Conservation (phyloP, 2,888 invertebrate genomes). For the Clitarchus hookeri region DNA sequence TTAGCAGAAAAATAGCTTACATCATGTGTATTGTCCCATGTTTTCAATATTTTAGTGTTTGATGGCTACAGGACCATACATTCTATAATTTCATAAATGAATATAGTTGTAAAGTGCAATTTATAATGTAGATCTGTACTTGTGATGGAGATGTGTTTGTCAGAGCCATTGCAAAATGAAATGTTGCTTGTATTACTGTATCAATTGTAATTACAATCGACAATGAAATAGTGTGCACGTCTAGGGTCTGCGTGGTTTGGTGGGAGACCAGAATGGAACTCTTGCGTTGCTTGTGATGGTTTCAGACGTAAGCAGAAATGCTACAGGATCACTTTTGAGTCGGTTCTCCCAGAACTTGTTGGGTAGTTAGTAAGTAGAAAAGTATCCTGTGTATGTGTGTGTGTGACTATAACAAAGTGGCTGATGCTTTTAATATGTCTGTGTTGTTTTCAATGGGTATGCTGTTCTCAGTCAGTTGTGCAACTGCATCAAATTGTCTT, state of each 20-base stretch:
- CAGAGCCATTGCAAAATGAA: neutral
- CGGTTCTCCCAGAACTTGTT: no score
- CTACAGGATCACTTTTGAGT: no score
- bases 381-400: no score
- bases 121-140: neutral
- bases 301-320: no score
- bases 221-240: neutral
- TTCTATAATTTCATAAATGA: neutral
- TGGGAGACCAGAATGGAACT: neutral
- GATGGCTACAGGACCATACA: neutral
- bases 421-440: no score
- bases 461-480: no score
- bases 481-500: no score
- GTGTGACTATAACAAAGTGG: no score
- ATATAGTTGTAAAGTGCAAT: neutral
- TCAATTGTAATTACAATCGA: neutral
- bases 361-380: no score
- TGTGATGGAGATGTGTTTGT: neutral
- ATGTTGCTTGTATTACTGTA: conserved; percentile 14
- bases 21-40: neutral
- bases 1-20: neutral
- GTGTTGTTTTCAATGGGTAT: no score
- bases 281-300: neutral
- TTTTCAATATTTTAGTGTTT: neutral
- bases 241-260: neutral